These are phyloP conservation scores for Campylorhamphus procurvoides DNA, from an alignment of 2,113 vertebrate species.

Conservation along the genomic window DNA sequence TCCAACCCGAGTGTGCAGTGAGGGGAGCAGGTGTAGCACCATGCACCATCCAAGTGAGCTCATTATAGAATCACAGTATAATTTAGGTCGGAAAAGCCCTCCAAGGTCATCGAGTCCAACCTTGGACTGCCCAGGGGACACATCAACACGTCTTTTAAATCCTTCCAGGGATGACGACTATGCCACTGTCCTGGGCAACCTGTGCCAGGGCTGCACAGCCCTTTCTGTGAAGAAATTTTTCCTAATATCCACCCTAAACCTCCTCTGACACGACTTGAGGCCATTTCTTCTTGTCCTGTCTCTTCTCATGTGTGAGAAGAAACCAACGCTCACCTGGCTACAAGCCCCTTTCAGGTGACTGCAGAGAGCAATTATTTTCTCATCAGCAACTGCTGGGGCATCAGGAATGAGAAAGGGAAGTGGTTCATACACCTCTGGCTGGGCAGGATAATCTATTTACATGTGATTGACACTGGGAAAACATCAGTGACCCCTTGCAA, in stretches of 20 bases:
- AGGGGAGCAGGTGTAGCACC: neutral
- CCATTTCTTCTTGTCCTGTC: neutral
- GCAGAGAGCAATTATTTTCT: neutral
- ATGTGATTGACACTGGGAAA: neutral
- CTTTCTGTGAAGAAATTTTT: neutral
- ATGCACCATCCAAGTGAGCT: fast-evolving
- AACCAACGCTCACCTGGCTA: neutral
- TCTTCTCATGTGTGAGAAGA: neutral
- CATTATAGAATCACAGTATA: neutral
- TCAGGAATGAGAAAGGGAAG: neutral
- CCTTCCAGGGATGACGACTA: neutral
- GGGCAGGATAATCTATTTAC: neutral
- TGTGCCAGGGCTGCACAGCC: neutral
- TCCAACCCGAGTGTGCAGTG: fast-evolving
- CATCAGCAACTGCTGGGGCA: neutral
- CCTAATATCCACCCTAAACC: neutral
- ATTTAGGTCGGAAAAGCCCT: neutral
- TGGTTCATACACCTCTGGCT: neutral
- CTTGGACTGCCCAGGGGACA: neutral
- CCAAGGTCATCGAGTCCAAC: neutral
- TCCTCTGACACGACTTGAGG: neutral
- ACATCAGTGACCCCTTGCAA: neutral
- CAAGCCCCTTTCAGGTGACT: neutral
- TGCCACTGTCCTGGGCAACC: neutral
- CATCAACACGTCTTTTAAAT: neutral